These are phyloP conservation scores for Cuculus canorus DNA, from an alignment of 2,797 vertebrate species.

Conservation along the genomic window DNA sequence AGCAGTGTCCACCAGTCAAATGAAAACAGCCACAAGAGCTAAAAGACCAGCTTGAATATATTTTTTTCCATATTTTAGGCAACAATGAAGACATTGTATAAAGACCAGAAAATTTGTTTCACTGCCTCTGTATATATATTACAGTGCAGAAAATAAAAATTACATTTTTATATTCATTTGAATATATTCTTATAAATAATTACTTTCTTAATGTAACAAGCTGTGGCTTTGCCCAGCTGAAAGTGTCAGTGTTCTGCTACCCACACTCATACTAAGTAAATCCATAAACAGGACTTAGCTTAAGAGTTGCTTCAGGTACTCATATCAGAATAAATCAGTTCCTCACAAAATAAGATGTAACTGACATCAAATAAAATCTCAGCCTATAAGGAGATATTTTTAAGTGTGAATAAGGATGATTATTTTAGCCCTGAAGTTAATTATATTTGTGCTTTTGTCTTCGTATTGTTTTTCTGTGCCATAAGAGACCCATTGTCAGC, in stretches of 20 bases:
- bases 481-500: background rate
- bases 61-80: background rate
- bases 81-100: background rate
- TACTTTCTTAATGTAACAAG: background rate
- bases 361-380: background rate
- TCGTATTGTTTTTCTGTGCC: background rate
- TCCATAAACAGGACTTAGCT: background rate
- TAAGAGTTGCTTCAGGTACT: conserved; percentile 5
- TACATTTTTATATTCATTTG: background rate
- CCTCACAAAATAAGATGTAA: background rate
- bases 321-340: background rate
- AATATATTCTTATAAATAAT: background rate
- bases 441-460: background rate
- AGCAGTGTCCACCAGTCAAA: background rate
- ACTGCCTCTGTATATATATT: background rate
- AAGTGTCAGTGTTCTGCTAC: background rate
- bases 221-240: background rate
- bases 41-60: background rate
- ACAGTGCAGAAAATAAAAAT: background rate
- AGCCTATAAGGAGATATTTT: background rate
- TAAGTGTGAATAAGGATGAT: background rate
- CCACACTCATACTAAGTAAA: background rate
- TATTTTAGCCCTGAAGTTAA: background rate
- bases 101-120: background rate
- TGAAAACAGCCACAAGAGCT: background rate